These are phyloP conservation scores for Megatriorchis doriae DNA, from an alignment of 2,113 vertebrate genomes.

Conservation along the genomic window DNA sequence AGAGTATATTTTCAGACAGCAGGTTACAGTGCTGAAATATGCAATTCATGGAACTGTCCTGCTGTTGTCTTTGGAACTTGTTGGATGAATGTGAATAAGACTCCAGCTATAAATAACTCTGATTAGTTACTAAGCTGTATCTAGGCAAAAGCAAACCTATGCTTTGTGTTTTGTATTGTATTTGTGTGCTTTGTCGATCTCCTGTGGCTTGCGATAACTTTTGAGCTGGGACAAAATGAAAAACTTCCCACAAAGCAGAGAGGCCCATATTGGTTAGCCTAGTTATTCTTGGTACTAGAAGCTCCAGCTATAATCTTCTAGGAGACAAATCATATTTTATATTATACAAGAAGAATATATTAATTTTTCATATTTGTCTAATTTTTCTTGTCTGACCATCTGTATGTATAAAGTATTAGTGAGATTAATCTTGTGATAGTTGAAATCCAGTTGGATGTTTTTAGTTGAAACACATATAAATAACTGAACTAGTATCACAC, in stretches of 20 bases:
- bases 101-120: neutral
- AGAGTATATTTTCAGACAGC: neutral
- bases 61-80: neutral
- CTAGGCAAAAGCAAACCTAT: neutral
- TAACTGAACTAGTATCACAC: slow-evolving; percentile 80
- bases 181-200: neutral
- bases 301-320: slow-evolving; percentile 84
- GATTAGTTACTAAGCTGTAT: neutral
- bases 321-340: slow-evolving; percentile 86
- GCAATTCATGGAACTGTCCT: neutral
- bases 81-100: neutral
- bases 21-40: neutral
- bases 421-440: slow-evolving; percentile 91
- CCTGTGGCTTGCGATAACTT: neutral
- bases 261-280: neutral
- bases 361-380: slow-evolving; percentile 91
- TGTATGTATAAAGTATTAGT: slow-evolving; percentile 86
- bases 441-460: slow-evolving; percentile 84
- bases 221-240: neutral
- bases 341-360: slow-evolving; percentile 85
- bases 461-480: slow-evolving; percentile 78
- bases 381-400: slow-evolving; percentile 92
- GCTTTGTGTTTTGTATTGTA: neutral
- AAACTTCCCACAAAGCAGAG: slow-evolving; percentile 7
- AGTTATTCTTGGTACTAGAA: slow-evolving; percentile 71